A percentile compares a stretch with the other conserved stretches of the same genome.
Evolutionary conservation across 2,888 invertebrate species (phyloP).

Genomic region (Timandra comae): DNA sequence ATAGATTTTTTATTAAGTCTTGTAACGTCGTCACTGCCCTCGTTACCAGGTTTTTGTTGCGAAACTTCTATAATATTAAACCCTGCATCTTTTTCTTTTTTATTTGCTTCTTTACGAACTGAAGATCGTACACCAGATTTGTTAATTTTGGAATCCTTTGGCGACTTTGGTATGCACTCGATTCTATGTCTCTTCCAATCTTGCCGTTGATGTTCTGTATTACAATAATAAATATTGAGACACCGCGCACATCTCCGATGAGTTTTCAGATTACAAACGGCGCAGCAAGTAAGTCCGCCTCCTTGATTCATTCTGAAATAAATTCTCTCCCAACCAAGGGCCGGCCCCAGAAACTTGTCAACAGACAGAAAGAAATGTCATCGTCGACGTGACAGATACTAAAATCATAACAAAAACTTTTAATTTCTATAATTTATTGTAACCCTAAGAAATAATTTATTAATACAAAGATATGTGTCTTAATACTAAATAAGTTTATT

Average conservation of each 20-base stretch:
- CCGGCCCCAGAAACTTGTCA: constrained; percentile 47
- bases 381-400: constrained; percentile 25
- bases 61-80: constrained; percentile 21
- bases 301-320: constrained; percentile 71
- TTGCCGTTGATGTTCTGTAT: constrained; percentile 85
- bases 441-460: too few relatives aligned
- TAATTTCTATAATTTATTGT: too few relatives aligned
- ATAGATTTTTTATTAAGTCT: constrained; percentile 46
- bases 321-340: constrained; percentile 39
- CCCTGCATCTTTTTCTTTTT: constrained; percentile 35
- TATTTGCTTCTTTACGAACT: constrained; percentile 35
- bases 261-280: constrained; percentile 79
- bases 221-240: constrained; percentile 85
- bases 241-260: constrained; percentile 86
- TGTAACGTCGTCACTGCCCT: constrained; percentile 33
- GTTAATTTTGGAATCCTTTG: constrained; percentile 44
- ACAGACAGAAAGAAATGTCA: constrained; percentile 39
- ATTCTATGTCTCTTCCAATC: constrained; percentile 88
- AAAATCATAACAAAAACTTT: constrained; percentile 7
- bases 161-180: constrained; percentile 71
- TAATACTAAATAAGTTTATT: too few relatives aligned
- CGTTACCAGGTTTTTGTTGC: constrained; percentile 25
- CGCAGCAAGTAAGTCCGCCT: constrained; percentile 70
- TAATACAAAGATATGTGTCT: too few relatives aligned
- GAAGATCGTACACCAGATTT: constrained; percentile 39